Evolutionary conservation across 2,113 vertebrate genomes (phyloP).

Genomic region (Ornithorhynchus anatinus): DNA sequence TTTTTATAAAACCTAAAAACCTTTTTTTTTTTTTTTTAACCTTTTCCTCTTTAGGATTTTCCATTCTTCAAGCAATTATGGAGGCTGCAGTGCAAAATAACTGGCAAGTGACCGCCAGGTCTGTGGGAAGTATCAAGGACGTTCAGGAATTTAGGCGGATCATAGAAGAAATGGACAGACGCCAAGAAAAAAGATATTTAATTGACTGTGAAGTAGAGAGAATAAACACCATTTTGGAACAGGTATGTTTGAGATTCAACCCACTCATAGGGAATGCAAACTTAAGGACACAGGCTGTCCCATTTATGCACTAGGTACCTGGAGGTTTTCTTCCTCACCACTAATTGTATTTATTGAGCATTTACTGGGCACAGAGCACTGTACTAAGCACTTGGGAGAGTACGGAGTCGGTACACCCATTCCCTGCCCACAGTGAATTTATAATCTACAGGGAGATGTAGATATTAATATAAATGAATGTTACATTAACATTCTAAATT

Average conservation of each 20-base stretch:
- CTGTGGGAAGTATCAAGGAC: slow-evolving; percentile 93
- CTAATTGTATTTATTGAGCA: too few relatives aligned
- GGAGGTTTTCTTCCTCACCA: too few relatives aligned
- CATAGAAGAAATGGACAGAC: slow-evolving; percentile 98
- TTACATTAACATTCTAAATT: too few relatives aligned
- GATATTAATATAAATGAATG: too few relatives aligned
- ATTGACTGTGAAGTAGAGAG: slow-evolving; percentile 96
- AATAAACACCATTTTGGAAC: slow-evolving; percentile 96
- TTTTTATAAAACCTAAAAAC: slow-evolving; percentile 30
- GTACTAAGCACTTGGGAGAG: too few relatives aligned
- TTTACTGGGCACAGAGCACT: too few relatives aligned
- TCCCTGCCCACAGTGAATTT: too few relatives aligned
- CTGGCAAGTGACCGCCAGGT: slow-evolving; percentile 98
- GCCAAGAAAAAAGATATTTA: slow-evolving; percentile 95
- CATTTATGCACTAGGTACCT: too few relatives aligned
- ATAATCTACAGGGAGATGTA: too few relatives aligned
- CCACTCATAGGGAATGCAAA: background rate
- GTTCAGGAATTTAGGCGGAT: slow-evolving; percentile 94
- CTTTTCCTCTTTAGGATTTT: slow-evolving; percentile 83
- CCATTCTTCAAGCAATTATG: slow-evolving; percentile 98
- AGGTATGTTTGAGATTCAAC: slow-evolving; percentile 76
- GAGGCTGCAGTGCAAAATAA: slow-evolving; percentile 97
- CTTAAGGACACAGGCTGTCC: too few relatives aligned
- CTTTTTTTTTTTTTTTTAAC: background rate
- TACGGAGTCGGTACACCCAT: too few relatives aligned